Base-by-base conservation (phyloP, 2,888 invertebrate genomes). In the Dicranocentrus wangi region DNA sequence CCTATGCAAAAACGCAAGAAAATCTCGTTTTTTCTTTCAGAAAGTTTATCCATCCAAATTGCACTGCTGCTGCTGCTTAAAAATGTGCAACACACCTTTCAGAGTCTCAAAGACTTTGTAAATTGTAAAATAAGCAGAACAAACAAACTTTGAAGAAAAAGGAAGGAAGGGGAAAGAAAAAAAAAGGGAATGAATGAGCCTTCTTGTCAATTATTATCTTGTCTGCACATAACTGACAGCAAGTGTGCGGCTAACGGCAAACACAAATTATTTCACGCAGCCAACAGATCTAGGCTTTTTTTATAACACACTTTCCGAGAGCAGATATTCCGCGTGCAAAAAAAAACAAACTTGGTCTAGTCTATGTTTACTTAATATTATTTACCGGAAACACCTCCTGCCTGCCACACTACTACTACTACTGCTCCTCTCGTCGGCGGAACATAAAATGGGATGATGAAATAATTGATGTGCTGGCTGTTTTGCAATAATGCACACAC, bases 121-220 rank as follows among this genome's bases (percentile, higher is more conserved):
- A n/a, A n/a, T n/a, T 39, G 23, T 43, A 71, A 42, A 28, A 55
- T 39, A 76, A 76, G 55, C 75, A 75, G 66, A 28, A 66, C 76
- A 39, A 55, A 55, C 53, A 69, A 65, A 39, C 17, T 17, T 32
- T 39, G 19, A 58, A 55, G 21, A 69, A 61, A 32, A 76, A 61
- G 69, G 69, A 47, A 68, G 69, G 68, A 66, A 65, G 19, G n/a
- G 51, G 39, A 13, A 5, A 47, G 47, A 47, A 15, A 10, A n/a
- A 10, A n/a, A n/a, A 66, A 69, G 7, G 32, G 66, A 66, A 15
- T 65, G 66, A 75, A 75, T 75, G 61, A 61, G 66, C 63, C 63
- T 55, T n/a, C n/a, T n/a, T 66, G 75, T 75, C 66, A 75, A 75
- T 66, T 75, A 63, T 72, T 47, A 72, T 75, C 58, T 66, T 73